Base-by-base conservation (phyloP, 2,113 vertebrate genomes). In the Eupsittula cactorum region DNA sequence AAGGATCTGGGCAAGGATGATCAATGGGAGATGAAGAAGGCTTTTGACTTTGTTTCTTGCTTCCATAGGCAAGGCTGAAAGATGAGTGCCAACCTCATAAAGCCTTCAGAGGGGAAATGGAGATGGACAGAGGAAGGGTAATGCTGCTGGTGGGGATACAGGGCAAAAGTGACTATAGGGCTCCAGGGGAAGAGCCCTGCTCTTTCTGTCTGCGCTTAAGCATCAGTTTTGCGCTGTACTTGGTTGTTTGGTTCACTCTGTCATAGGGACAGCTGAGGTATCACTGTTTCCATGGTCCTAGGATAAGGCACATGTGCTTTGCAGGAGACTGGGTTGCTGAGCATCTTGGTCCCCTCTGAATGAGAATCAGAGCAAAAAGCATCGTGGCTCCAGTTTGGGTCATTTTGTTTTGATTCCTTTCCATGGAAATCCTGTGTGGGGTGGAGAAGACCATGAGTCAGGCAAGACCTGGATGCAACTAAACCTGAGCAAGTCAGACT, bases 381-480 rank as follows among this genome's bases (percentile, higher is more conserved):
- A 24, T 19, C 0, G 0, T 7, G 2, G 31, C 13, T 64, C 21
- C 39, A 50, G 6, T 62, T 69, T 57, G 27, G 3, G 7, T 69
- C 18, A 16, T 8, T 39, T 78, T 35, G 12, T 84, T 75, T 73
- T 53, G 13, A 25, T 84, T 85, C 12, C 13, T 91, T 79, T 52
- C n/a, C 20, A 13, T 33, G 23, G 28, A 87, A 81, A 29, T 59
- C 28, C 10, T 25, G 3, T 7, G 7, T 50, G 20, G 6, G 9
- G 3, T 78, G n/a, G 17, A 53, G 24, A 77, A 78, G 55, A 44
- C 27, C 23, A 24, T 4, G 33, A 41, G 11, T n/a, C 50, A 67
- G 11, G 63, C 0, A 6, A 67, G 37, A 31, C 13, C 16, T 12
- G 19, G 77, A 15, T 3, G 4, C 10, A 53, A 4, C 24, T 9